phyloP scores from a whole-genome alignment of 2,113 vertebrate species.

The Chloropsis cyanopogon region DNA sequence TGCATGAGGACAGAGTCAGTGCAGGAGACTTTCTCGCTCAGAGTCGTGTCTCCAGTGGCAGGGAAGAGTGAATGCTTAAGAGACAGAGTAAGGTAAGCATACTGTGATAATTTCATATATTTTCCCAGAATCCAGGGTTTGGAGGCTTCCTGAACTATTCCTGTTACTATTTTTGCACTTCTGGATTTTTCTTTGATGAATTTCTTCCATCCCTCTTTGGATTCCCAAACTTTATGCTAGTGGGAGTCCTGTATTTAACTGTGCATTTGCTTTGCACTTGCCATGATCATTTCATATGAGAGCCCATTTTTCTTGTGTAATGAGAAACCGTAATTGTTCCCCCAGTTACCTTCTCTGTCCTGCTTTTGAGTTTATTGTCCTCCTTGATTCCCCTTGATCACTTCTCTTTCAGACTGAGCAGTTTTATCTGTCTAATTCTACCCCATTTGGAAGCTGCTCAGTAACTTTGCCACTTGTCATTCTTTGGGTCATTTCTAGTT shows the following conservation, averaged over 20 bases:
- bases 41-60: rapidly evolving
- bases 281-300: neutral
- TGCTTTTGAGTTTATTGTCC: neutral
- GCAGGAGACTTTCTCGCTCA: neutral
- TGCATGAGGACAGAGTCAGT: neutral
- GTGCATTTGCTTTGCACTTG: neutral
- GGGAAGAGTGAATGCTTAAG: neutral
- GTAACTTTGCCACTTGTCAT: neutral
- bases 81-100: neutral
- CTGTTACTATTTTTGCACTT: neutral
- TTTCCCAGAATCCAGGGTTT: neutral
- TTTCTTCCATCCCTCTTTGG: neutral
- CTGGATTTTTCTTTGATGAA: neutral
- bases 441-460: neutral
- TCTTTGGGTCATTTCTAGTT: neutral
- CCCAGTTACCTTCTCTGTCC: neutral
- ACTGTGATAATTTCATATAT: neutral
- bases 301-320: neutral
- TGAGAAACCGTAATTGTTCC: neutral
- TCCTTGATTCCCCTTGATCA: neutral
- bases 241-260: neutral
- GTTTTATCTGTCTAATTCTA: neutral
- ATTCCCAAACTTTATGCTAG: neutral
- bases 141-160: neutral
- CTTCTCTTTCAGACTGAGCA: neutral